These are phyloP conservation scores for Drosophila albomicans DNA, from an alignment of 1,140 invertebrate species.

Conservation along the genomic window DNA sequence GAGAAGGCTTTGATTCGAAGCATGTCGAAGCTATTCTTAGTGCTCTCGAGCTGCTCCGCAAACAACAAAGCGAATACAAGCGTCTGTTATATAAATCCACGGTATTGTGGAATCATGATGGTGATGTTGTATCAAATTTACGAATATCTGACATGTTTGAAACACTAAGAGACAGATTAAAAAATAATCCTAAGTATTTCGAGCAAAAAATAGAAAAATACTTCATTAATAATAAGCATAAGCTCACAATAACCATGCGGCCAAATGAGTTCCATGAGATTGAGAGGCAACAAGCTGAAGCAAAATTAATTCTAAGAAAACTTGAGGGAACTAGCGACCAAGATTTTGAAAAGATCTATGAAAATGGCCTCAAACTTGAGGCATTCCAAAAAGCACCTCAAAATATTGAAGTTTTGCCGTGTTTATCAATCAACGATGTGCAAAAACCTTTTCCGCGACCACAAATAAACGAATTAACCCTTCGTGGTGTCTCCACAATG, in stretches of 20 bases:
- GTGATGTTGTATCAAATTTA: constrained; percentile 89
- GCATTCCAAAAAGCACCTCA: constrained; percentile 90
- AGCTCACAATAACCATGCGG: constrained; percentile 93
- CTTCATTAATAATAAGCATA: constrained; percentile 93
- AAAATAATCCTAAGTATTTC: constrained; percentile 89
- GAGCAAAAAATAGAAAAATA: constrained; percentile 92
- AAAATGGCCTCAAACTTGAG: constrained; percentile 89
- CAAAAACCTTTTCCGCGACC: constrained; percentile 88
- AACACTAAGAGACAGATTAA: constrained; percentile 88
- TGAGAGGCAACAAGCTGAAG: constrained; percentile 88
- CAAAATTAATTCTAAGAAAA: constrained; percentile 88
- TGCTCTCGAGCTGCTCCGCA: constrained; percentile 92
- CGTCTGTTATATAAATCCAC: constrained; percentile 89
- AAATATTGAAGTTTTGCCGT: constrained; percentile 92
- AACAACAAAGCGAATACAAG: constrained; percentile 92
- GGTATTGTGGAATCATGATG: constrained; percentile 95
- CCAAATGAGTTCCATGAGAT: constrained; percentile 92
- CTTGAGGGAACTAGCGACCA: constrained; percentile 87
- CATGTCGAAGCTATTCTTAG: constrained; percentile 95
- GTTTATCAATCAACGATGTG: constrained; percentile 90
- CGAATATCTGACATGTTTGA: constrained; percentile 90
- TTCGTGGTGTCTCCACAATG: constrained; percentile 88
- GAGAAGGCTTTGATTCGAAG: constrained; percentile 92
- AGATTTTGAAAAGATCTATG: constrained; percentile 89
- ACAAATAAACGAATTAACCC: constrained; percentile 85